Percentiles rank a stretch among this genome's conserved stretches.
phyloP scores from a whole-genome alignment of 2,113 vertebrate genomes.

The Xyliphius kryptos region DNA sequence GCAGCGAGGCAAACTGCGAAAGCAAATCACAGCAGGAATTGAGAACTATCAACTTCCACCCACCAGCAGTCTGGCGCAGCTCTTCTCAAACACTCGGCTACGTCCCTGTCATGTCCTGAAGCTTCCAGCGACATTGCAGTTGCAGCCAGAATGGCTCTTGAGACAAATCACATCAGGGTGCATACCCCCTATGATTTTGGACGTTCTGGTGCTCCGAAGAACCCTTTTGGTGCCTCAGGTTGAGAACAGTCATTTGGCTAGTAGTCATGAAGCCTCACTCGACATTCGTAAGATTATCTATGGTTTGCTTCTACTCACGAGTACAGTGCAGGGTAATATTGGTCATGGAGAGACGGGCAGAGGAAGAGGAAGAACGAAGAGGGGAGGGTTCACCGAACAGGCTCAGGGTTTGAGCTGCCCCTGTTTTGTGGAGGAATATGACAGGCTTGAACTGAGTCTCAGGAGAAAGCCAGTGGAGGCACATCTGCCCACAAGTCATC shows the following conservation, averaged over 20 bases:
- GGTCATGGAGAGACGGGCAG: conserved; percentile 4
- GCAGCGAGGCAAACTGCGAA: conserved; percentile 46
- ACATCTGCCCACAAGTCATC: conserved; percentile 42
- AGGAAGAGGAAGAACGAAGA: conserved; percentile 29
- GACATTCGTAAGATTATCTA: conserved; percentile 78
- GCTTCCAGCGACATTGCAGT: conserved; percentile 36
- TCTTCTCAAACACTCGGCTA: conserved; percentile 60
- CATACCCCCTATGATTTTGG: conserved; percentile 67
- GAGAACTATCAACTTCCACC: conserved; percentile 71
- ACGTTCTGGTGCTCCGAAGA: conserved; percentile 69
- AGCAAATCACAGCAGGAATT: conserved; percentile 63
- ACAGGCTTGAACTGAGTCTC: conserved; percentile 70
- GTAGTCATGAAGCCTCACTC: conserved; percentile 67
- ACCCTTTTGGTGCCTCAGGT: conserved; percentile 81
- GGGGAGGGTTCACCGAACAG: no score
- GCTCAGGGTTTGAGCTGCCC: no score
- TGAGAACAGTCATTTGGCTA: conserved; percentile 75
- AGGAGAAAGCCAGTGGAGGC: conserved; percentile 65
- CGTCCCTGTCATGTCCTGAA: conserved; percentile 39
- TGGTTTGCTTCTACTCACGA: conserved; percentile 63
- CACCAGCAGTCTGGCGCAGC: conserved; percentile 61
- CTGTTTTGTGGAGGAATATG: conserved; percentile 71
- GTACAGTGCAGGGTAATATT: conserved; percentile 1
- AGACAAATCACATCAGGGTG: conserved; percentile 58
- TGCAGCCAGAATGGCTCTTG: conserved; percentile 68